Evolutionary conservation across 2,797 vertebrate genomes (phyloP).

Genomic region (Dryobates pubescens): DNA sequence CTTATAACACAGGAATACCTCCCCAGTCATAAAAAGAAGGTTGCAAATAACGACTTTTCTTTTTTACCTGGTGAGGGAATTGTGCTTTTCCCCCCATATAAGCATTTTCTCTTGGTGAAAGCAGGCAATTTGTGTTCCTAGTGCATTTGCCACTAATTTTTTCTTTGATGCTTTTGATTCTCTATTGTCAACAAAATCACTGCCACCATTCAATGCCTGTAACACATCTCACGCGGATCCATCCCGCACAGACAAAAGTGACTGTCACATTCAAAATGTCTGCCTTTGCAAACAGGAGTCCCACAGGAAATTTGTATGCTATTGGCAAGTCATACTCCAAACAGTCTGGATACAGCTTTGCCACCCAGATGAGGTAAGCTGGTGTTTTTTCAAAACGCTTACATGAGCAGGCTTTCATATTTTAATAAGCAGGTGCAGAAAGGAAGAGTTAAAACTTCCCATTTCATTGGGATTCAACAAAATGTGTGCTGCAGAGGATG

Average conservation of each 20-base stretch:
- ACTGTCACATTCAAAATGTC: background rate
- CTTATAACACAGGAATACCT: background rate
- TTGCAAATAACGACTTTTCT: background rate
- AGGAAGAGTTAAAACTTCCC: background rate
- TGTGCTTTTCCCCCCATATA: background rate
- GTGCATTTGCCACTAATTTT: background rate
- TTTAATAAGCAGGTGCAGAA: constrained; percentile 60
- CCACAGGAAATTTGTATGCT: background rate
- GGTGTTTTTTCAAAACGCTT: background rate
- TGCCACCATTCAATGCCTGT: background rate
- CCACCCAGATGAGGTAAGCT: background rate
- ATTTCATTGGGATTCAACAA: background rate
- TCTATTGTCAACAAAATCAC: background rate
- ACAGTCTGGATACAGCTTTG: background rate
- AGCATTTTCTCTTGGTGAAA: background rate
- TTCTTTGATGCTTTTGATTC: constrained; percentile 13
- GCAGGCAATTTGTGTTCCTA: constrained; percentile 11
- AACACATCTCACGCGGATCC: background rate
- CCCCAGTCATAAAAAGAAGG: background rate
- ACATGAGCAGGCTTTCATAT: constrained; percentile 27
- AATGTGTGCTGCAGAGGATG: background rate
- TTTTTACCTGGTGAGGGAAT: background rate
- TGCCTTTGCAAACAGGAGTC: background rate
- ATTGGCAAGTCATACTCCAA: background rate
- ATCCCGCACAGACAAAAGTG: background rate